Base-by-base conservation (phyloP, 2,888 invertebrate species). In the Sisyra nigra region DNA sequence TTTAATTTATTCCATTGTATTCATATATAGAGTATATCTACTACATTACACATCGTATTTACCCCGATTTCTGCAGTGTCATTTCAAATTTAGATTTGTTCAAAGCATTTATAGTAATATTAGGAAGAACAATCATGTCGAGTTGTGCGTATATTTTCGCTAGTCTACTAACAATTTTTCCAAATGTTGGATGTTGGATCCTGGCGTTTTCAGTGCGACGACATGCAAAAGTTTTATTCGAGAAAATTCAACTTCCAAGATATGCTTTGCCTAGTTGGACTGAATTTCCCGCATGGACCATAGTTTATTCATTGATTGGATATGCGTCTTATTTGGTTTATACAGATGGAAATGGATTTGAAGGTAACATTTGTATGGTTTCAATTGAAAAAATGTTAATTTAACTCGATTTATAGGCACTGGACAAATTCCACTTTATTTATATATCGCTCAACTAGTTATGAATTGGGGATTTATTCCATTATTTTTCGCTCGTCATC, bases 401-500 rank as follows among this genome's bases (percentile, higher is more conserved):
- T 9, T 40, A 30, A 29, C 2, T 15, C 31, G 14, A 11, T 40
- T 40, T 30, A 14, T 10, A 40, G 40, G 31, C 29, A 14, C n/a
- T 30, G 40, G 30, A 9, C 13, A 14, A 31, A 13, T 40, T 29
- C 31, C 40, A 14, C 18, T 40, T 15, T 18, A 29, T 13, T 15
- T 40, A 14, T 40, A 40, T 14, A n/a, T 15, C n/a, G 13, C 10
- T 9, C 40, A 40, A 10, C 19, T 40, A 31, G 14, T 31, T 7
- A 14, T 40, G 14, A 40, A 40, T 40, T 40, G 40, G 40, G 30
- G 31, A 40, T 31, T 31, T 29, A 30, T 40, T 30, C 15, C 31
- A n/a, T 11, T 40, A 17, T 34, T 41, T 33, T 34, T 33, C 33
- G 31, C 29, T 10, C 31, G 29, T 17, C 34, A 41, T 11, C 32